A percentile compares a stretch with the other conserved stretches of the same genome.
Conservation (phyloP, 2,888 invertebrate species). For the Acronicta aceris region DNA sequence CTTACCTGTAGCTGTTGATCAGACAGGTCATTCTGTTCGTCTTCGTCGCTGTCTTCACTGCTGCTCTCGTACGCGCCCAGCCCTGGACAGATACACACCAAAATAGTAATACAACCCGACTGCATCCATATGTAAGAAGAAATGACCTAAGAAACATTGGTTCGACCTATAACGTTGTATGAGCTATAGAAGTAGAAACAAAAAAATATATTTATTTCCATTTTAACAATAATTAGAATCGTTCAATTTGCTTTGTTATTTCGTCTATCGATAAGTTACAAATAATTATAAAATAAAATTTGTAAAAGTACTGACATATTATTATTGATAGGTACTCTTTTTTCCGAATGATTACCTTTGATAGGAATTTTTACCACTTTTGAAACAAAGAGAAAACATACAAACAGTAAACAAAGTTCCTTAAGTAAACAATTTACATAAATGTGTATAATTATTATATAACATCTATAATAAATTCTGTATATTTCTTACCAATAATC, state of each 20-base stretch:
- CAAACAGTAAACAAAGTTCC: conserved; percentile 34
- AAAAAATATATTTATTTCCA: conserved; percentile 4
- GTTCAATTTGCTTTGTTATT: neutral
- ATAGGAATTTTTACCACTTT: conserved; percentile 8
- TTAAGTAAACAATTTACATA: conserved; percentile 44
- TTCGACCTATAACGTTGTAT: conserved; percentile 25
- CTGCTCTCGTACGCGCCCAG: conserved; percentile 95
- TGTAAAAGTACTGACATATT: no score
- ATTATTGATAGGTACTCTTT: no score
- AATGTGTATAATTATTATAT: conserved; percentile 44
- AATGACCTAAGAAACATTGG: conserved; percentile 23
- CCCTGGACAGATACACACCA: conserved; percentile 88
- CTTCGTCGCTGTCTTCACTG: conserved; percentile 89
- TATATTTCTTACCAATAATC: conserved; percentile 79
- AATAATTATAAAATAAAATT: no score
- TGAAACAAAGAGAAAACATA: conserved; percentile 31
- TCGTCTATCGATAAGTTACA: no score
- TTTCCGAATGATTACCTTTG: neutral
- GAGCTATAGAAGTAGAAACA: conserved; percentile 18
- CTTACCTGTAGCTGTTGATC: conserved; percentile 93
- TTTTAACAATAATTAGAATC: neutral
- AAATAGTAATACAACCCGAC: conserved; percentile 33
- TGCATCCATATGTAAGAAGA: conserved; percentile 9
- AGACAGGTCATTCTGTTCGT: conserved; percentile 85
- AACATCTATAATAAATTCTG: conserved; percentile 74